phyloP scores from a whole-genome alignment of 2,797 vertebrate genomes.

The Columba guinea region DNA sequence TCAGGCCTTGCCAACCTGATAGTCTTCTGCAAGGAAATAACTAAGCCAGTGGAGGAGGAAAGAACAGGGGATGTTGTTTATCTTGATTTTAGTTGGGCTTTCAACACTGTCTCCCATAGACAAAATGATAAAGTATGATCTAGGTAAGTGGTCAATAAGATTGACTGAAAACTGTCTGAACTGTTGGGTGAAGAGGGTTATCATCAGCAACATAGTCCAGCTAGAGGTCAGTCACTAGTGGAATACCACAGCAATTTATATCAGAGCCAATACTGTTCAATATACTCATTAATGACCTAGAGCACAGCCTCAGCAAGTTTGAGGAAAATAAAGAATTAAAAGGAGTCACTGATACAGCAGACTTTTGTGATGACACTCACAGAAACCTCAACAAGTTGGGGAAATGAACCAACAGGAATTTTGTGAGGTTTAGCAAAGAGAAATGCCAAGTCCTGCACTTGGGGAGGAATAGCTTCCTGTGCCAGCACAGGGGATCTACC shows the following conservation, averaged over 20 bases:
- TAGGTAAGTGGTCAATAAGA: not conserved
- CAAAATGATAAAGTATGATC: not conserved
- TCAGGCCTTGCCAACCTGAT: not conserved
- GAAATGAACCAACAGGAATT: not conserved
- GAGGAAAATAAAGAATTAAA: not conserved
- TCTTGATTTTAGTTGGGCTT: not conserved
- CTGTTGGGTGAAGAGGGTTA: not conserved
- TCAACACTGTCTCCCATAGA: not conserved
- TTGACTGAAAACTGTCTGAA: not conserved
- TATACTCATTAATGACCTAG: not conserved
- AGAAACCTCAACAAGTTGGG: not conserved
- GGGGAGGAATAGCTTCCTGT: not conserved
- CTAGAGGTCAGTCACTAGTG: not conserved
- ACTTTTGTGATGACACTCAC: not conserved
- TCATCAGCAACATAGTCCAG: not conserved
- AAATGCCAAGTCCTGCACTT: not conserved
- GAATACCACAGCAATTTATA: not conserved
- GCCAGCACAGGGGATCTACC: not conserved
- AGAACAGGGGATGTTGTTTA: not conserved
- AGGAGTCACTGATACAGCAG: not conserved
- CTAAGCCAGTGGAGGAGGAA: not conserved
- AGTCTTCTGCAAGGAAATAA: not conserved
- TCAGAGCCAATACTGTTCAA: not conserved
- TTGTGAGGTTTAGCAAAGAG: not conserved
- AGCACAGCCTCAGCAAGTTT: not conserved